These are phyloP conservation scores for Eulemur albifrons DNA, from an alignment of 2,797 vertebrate genomes.

Conservation along the genomic window DNA sequence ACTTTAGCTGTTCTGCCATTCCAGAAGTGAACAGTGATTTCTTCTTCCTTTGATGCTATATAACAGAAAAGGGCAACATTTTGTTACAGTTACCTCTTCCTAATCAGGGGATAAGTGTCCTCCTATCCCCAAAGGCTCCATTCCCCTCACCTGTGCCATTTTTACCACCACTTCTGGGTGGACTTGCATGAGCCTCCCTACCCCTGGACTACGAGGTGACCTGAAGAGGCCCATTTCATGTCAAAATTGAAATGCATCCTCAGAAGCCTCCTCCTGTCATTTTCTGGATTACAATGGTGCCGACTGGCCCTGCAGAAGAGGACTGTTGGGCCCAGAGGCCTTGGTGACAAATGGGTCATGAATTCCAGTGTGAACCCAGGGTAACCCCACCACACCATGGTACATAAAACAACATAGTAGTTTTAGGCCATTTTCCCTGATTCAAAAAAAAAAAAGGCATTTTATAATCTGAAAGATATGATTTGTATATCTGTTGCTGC, in stretches of 20 bases:
- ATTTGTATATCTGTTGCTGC: not conserved
- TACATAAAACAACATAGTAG: not conserved
- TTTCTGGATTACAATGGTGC: not conserved
- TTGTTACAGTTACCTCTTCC: not conserved
- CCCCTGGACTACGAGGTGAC: not conserved
- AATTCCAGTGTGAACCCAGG: not conserved
- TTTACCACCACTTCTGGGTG: not conserved
- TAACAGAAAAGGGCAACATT: constrained; percentile 54
- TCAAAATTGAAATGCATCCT: not conserved
- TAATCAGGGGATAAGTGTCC: not conserved
- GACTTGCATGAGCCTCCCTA: too few relatives aligned
- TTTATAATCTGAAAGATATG: not conserved
- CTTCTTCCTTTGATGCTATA: constrained; percentile 82
- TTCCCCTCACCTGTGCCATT: not conserved
- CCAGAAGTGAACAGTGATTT: constrained; percentile 90
- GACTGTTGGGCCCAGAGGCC: not conserved
- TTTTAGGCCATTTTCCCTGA: not conserved
- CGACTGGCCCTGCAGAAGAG: not conserved
- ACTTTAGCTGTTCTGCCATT: constrained; percentile 85
- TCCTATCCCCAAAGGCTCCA: not conserved
- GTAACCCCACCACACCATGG: not conserved
- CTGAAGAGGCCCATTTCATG: not conserved
- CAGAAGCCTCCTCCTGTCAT: not conserved
- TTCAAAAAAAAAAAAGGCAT: not conserved
- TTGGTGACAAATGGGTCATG: not conserved